phyloP scores from a whole-genome alignment of 2,113 vertebrate genomes.

The Pluvianellus socialis region DNA sequence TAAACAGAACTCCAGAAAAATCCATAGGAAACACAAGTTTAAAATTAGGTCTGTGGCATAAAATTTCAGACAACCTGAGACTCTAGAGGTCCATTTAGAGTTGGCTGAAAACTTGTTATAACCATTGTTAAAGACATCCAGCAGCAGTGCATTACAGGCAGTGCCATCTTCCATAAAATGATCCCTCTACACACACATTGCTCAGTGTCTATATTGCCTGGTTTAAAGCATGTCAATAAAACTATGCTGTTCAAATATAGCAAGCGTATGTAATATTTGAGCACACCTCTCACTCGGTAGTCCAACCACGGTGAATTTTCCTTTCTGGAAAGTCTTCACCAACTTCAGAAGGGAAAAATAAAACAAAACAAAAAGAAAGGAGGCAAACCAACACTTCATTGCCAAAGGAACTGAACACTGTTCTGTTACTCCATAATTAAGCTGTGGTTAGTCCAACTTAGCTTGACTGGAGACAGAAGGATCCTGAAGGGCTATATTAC shows the following conservation, averaged over 20 bases:
- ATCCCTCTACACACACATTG: not conserved
- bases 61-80: not conserved
- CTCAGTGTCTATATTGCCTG: not conserved
- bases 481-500: not conserved
- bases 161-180: not conserved
- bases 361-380: not conserved
- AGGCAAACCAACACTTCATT: not conserved
- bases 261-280: not conserved
- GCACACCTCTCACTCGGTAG: not conserved
- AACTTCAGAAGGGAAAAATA: not conserved
- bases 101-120: not conserved
- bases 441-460: not conserved
- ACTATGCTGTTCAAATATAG: not conserved
- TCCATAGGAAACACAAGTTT: not conserved
- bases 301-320: not conserved
- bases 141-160: not conserved
- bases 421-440: not conserved
- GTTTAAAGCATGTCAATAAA: not conserved
- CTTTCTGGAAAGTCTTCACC: not conserved
- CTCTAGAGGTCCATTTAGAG: not conserved
- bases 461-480: not conserved
- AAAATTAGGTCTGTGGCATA: not conserved
- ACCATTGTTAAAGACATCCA: not conserved
- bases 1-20: not conserved
- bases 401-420: not conserved